Percentiles rank a stretch among this genome's conserved stretches.
Conservation (phyloP, 2,888 invertebrate species). For the Cephus spinipes region DNA sequence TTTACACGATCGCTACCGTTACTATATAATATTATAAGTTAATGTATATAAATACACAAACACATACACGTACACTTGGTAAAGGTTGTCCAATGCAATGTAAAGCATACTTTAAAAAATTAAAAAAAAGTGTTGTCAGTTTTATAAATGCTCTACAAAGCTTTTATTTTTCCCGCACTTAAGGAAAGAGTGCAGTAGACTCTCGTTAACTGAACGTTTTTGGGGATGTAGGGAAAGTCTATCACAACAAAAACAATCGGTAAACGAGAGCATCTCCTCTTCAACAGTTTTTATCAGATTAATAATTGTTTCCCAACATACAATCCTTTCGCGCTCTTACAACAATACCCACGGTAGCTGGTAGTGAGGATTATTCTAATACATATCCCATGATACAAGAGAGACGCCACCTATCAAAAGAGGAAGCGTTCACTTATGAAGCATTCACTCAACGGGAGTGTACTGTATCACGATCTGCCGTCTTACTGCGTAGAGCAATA, state of each 20-base stretch:
- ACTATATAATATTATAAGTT: slow-evolving; percentile 2
- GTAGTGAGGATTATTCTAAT: neutral
- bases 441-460: too few relatives aligned
- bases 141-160: neutral
- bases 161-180: neutral
- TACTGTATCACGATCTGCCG: neutral
- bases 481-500: neutral
- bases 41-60: slow-evolving; percentile 5
- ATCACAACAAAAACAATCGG: neutral
- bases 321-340: neutral
- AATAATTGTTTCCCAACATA: neutral
- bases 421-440: too few relatives aligned
- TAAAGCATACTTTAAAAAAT: slow-evolving; percentile 3
- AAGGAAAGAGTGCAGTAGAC: neutral
- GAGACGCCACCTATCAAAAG: neutral
- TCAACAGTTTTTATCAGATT: neutral
- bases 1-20: slow-evolving; percentile 5
- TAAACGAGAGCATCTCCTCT: neutral
- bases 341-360: neutral
- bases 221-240: neutral
- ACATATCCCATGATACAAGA: neutral
- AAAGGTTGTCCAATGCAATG: slow-evolving; percentile 8
- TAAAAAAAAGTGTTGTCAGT: slow-evolving; percentile 7
- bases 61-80: slow-evolving; percentile 4
- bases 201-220: neutral